Conservation (phyloP, 2,797 vertebrate species). For the Artibeus lituratus region DNA sequence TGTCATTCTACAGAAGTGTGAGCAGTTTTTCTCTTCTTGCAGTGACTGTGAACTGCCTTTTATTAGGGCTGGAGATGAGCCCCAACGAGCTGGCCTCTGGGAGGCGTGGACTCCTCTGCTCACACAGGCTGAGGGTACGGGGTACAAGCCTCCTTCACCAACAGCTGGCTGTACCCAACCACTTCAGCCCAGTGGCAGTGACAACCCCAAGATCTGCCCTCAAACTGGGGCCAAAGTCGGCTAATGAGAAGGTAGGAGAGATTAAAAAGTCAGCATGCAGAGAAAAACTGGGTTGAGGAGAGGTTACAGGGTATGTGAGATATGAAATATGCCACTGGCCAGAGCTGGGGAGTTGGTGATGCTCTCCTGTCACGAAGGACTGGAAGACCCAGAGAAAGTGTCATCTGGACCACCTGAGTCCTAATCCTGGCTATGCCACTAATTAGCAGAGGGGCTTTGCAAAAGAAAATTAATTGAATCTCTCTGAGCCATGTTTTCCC, state of each 20-base stretch:
- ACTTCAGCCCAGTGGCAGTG: slow-evolving; percentile 1
- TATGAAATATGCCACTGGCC: not conserved
- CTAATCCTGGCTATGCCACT: not conserved
- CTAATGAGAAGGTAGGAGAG: not conserved
- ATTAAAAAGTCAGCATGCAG: not conserved
- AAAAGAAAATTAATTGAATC: not conserved
- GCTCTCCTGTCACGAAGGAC: not conserved
- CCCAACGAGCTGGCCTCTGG: not conserved
- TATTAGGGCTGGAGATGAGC: not conserved
- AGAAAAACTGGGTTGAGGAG: not conserved
- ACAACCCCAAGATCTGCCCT: not conserved
- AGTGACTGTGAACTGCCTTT: slow-evolving; percentile 12
- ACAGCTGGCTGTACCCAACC: not conserved
- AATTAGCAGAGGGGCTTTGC: not conserved
- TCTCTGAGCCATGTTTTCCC: not conserved
- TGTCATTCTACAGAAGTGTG: not conserved
- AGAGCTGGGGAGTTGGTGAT: not conserved
- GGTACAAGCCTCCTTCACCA: not conserved
- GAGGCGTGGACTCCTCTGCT: not conserved
- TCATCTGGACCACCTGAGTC: not conserved
- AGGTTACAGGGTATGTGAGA: not conserved
- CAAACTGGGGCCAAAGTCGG: not conserved
- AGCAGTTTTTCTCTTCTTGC: not conserved
- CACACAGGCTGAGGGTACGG: not conserved
- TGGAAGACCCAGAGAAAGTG: not conserved